Conservation (phyloP, 92 coral and sea anemone genomes). For the Parazoanthus swiftii region DNA sequence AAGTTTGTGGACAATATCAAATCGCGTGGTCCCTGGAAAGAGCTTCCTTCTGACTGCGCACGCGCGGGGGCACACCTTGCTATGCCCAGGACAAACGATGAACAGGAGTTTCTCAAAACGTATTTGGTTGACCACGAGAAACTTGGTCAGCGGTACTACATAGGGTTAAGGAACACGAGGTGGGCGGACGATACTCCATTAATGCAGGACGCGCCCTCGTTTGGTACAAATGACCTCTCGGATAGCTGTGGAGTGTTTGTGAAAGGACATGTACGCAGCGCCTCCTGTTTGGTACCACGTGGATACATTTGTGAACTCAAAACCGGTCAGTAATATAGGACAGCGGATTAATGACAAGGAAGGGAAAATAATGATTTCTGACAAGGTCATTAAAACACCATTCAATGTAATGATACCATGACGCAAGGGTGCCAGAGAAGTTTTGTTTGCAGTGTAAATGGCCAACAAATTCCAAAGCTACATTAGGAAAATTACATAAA, state of each 20-base stretch:
- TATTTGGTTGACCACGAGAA: slow-evolving; percentile 49
- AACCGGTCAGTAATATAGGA: slow-evolving; percentile 49
- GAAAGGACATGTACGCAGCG: slow-evolving; percentile 60
- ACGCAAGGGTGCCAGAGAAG: too few species aligned
- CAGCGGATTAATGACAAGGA: too few species aligned
- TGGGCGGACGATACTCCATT: slow-evolving; percentile 81
- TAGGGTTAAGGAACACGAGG: slow-evolving; percentile 65
- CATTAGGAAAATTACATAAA: too few species aligned
- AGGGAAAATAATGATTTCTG: too few species aligned
- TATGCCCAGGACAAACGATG: slow-evolving; percentile 85
- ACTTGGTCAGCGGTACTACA: slow-evolving; percentile 51
- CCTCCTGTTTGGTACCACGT: slow-evolving; percentile 52
- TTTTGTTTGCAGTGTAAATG: too few species aligned
- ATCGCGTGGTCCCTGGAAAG: slow-evolving; percentile 60
- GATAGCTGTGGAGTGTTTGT: slow-evolving; percentile 60
- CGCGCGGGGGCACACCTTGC: slow-evolving; percentile 69
- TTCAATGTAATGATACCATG: too few species aligned
- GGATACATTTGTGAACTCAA: slow-evolving; percentile 81
- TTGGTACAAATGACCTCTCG: slow-evolving; percentile 3
- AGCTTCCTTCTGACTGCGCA: slow-evolving; percentile 69
- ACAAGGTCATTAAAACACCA: too few species aligned
- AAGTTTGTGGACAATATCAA: slow-evolving; percentile 46
- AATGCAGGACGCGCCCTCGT: slow-evolving; percentile 39
- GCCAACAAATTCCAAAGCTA: too few species aligned
- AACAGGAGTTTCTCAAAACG: slow-evolving; percentile 65